phyloP scores from a whole-genome alignment of 2,113 vertebrate species.

The Antechinus stuartii region DNA sequence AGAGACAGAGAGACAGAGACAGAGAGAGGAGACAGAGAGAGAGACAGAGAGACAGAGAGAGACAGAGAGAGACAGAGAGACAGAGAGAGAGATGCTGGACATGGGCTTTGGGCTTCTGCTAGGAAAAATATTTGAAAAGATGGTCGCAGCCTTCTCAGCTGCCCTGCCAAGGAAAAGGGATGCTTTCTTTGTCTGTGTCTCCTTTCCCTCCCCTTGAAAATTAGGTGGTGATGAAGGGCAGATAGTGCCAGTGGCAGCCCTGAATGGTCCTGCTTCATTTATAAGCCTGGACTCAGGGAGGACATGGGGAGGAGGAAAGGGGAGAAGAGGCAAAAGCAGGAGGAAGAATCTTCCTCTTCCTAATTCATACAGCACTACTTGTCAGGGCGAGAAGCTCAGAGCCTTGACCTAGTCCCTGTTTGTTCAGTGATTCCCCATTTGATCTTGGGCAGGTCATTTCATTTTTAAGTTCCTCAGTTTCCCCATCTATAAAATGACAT shows the following conservation, averaged over 20 bases:
- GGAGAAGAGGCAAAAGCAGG: background rate
- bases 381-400: background rate
- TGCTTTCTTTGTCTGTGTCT: background rate
- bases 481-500: background rate
- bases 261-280: background rate
- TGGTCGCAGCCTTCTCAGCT: background rate
- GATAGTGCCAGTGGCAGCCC: background rate
- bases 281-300: background rate
- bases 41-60: too few relatives aligned
- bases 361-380: background rate
- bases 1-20: too few relatives aligned
- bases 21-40: too few relatives aligned
- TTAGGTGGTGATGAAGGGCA: background rate
- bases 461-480: background rate
- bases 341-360: background rate
- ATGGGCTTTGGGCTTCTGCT: background rate
- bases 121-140: background rate
- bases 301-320: too few relatives aligned
- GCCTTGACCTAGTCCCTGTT: background rate
- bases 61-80: too few relatives aligned
- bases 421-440: background rate
- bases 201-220: background rate
- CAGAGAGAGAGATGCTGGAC: background rate
- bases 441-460: background rate
- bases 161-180: background rate